Evolutionary conservation across 2,797 vertebrate genomes (phyloP).

Genomic region (Galaxias olidus): DNA sequence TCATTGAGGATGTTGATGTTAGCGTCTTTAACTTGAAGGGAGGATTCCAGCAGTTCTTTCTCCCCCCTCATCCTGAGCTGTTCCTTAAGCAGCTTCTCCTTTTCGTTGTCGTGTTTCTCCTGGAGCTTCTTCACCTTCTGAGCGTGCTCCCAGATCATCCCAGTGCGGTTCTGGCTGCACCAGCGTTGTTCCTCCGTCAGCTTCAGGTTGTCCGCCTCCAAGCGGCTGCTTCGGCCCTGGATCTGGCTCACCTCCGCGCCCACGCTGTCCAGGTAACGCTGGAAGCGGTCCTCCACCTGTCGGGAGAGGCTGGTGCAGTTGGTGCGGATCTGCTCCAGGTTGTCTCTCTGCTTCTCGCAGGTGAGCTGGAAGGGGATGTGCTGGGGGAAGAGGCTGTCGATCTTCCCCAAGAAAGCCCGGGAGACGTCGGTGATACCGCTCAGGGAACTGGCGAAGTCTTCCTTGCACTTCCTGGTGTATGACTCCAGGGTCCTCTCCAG

Average conservation of each 20-base stretch:
- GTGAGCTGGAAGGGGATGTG: slow-evolving; percentile 69
- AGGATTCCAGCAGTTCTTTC: slow-evolving; percentile 31
- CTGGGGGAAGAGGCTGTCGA: slow-evolving; percentile 58
- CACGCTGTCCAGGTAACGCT: slow-evolving; percentile 67
- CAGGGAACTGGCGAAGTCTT: slow-evolving; percentile 59
- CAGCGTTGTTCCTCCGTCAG: slow-evolving; percentile 53
- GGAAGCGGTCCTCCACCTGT: slow-evolving; percentile 73
- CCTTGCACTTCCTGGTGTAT: slow-evolving; percentile 60
- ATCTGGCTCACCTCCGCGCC: slow-evolving; percentile 59
- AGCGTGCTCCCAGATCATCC: slow-evolving; percentile 43
- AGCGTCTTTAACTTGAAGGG: slow-evolving; percentile 53
- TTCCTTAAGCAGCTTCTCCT: slow-evolving; percentile 65
- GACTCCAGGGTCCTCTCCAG: slow-evolving; percentile 51
- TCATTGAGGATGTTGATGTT: slow-evolving; percentile 51
- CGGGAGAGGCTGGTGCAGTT: slow-evolving; percentile 76
- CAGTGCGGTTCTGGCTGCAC: slow-evolving; percentile 66
- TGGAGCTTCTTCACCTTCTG: slow-evolving; percentile 33
- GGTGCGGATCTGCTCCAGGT: slow-evolving; percentile 73
- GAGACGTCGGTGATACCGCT: slow-evolving; percentile 57
- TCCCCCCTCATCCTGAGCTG: slow-evolving; percentile 58
- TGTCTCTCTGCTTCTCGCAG: slow-evolving; percentile 65
- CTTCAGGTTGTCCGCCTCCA: slow-evolving; percentile 64
- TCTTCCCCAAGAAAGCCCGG: slow-evolving; percentile 61
- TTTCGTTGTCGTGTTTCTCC: slow-evolving; percentile 56
- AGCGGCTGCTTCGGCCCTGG: slow-evolving; percentile 51